Evolutionary conservation across 2,888 invertebrate genomes (phyloP).

Genomic region (Nymphalis c-album): DNA sequence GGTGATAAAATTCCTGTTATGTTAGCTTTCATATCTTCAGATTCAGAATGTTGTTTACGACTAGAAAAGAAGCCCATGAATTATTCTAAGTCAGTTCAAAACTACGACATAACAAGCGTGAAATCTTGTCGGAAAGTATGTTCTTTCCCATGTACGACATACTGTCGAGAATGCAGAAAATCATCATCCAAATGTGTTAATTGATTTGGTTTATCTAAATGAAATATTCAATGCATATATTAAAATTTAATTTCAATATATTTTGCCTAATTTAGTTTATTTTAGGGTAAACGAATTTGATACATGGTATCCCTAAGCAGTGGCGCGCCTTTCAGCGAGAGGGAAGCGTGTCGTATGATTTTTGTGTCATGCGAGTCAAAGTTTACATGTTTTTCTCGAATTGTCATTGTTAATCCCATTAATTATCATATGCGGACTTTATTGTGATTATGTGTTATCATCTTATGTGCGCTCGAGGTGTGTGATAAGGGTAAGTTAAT

Average conservation of each 20-base stretch:
- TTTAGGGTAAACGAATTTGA: conserved; percentile 38
- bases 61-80: conserved; percentile 32
- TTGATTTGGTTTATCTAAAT: conserved; percentile 4
- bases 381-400: conserved; percentile 68
- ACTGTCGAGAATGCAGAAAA: conserved; percentile 48
- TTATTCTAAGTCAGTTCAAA: conserved; percentile 38
- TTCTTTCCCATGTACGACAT: conserved; percentile 48
- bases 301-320: conserved; percentile 62
- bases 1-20: conserved; percentile 44
- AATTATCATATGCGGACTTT: conserved; percentile 57
- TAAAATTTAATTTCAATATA: conserved; percentile 10
- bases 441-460: conserved; percentile 77
- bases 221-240: neutral
- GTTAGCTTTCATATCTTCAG: conserved; percentile 44
- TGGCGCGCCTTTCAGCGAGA: conserved; percentile 62
- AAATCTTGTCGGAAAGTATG: conserved; percentile 39
- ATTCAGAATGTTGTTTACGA: conserved; percentile 36
- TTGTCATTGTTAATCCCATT: conserved; percentile 53
- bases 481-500: conserved; percentile 74
- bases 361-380: conserved; percentile 65
- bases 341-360: conserved; percentile 44
- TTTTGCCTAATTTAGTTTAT: conserved; percentile 32
- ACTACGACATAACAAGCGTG: conserved; percentile 37
- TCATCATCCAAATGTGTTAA: conserved; percentile 16
- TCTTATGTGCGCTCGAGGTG: conserved; percentile 64